Base-by-base conservation (phyloP, 2,888 invertebrate genomes). In the Nomada hirtipes region DNA sequence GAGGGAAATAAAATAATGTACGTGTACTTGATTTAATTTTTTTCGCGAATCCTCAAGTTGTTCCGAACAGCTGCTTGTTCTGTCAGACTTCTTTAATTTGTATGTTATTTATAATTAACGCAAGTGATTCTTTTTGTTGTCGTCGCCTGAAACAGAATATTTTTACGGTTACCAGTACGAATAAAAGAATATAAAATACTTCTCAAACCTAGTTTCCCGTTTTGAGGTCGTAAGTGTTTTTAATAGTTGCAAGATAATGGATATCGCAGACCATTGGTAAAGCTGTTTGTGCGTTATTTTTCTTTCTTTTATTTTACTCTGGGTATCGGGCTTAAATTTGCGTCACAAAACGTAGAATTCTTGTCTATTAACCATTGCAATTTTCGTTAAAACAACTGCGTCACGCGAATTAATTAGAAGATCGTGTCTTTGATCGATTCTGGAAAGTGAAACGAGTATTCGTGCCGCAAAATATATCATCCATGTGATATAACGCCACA, bases 351-450 rank as follows among this genome's bases (percentile, higher is more conserved):
- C 61, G 29, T 47, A 36, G 53, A 65, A 68, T 72, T 69, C 59
- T 50, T 76, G 76, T 72, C 69, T 72, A 73, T 60, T 69, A 69
- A 52, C 67, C 57, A 60, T 59, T 36, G 64, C 53, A 42, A 69
- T 67, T 65, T 67, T 36, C 4, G 29, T 42, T 26, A 18, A 18
- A 50, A 47, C 36, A 52, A 52, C 50, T 23, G 18, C 59, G 57
- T n/a, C 23, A 52, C 15, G 23, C 29, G n/a, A 76, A 61, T 60
- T 71, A 70, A 60, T 79, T 79, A 71, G 64, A 47, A 13, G 47
- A 65, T 79, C 79, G 52, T 53, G 36, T 79, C 70, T 70, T 64
- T 36, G 20, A 77, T 74, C 59, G 59, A 65, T 73, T 20, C 59
- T 13, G 20, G 2, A 47, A 18, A 60, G 42, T 52, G 44, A 74